Base-by-base conservation (phyloP, 2,797 vertebrate species). In the Gambusia yucatana region DNA sequence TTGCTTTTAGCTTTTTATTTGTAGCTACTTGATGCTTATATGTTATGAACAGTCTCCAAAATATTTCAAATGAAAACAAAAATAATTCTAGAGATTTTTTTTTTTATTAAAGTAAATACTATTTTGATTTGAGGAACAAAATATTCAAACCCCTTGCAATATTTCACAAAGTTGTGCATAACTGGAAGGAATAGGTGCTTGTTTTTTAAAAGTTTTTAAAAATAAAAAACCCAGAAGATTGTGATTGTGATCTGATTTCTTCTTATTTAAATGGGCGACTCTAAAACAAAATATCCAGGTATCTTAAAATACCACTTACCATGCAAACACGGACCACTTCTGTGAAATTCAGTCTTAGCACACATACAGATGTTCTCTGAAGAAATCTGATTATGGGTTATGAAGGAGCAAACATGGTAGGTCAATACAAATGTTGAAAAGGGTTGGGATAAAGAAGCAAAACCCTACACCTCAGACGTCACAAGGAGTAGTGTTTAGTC, bases 21-120 rank as follows among this genome's bases (percentile, higher is more conserved):
- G 41, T 16, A 10, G 8, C 22, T 25, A 20, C 25, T 41, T 7
- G 16, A 4, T 36, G 20, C 48, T 33, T 75, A 61, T 72, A 52
- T 78, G 71, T 84, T 72, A 30, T 81, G 65, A 73, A 72, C 48
- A 73, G 67, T 41, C 16, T 17, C 14, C 77, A 63, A 39, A 50
- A 52, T 3, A 2, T n/a, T n/a, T 25, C 13, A 13, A 75, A 36
- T 28, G 7, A 28, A 9, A 44, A 20, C 36, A 3, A 44, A 17
- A 13, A 11, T 28, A 59, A 28, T 7, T 11, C 8, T 30, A 10
- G 44, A 17, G 3, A 17, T 36, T 73, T 41, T 43, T 48, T 25
- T 41, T 36, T 72, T 36, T 14, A 28, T 72, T 69, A 6, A 43
- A 43, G 20, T 22, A 43, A 30, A 43, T 69, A 69, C 33, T 67